A percentile compares a stretch with the other conserved stretches of the same genome.
These are phyloP conservation scores for Passer montanus DNA, from an alignment of 2,113 vertebrate species.

Conservation along the genomic window DNA sequence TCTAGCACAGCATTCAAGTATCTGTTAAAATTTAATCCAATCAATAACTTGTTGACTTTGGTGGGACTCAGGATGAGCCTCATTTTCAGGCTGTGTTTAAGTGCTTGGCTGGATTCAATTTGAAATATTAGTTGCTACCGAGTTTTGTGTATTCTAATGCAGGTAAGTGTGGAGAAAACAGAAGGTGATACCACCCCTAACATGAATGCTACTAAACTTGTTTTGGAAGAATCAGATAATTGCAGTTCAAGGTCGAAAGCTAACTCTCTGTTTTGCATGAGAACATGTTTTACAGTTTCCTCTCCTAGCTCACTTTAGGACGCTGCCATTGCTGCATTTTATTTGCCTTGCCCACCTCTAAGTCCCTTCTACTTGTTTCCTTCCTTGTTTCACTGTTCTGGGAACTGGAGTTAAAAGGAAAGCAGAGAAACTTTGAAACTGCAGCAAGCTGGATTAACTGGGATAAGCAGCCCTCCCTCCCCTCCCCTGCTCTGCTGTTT, in stretches of 20 bases:
- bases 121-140: not conserved
- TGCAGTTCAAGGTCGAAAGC: not conserved
- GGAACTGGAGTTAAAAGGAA: slow-evolving; percentile 19
- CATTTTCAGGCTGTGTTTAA: not conserved
- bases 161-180: not conserved
- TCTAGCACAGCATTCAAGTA: not conserved
- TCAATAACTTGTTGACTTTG: not conserved
- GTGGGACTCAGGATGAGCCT: not conserved
- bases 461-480: not conserved
- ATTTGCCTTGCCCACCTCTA: not conserved
- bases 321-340: not conserved
- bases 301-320: not conserved
- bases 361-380: not conserved
- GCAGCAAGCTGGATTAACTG: not conserved
- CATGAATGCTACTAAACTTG: slow-evolving; percentile 5
- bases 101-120: not conserved
- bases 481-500: not conserved
- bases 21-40: slow-evolving; percentile 34
- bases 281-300: not conserved
- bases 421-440: not conserved
- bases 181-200: not conserved
- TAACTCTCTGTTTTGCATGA: not conserved
- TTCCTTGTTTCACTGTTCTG: not conserved
- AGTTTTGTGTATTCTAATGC: not conserved
- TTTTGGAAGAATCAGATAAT: slow-evolving; percentile 11